Percentiles rank a stretch among this genome's conserved stretches.
Evolutionary conservation across 2,113 vertebrate genomes (phyloP).

Genomic region (Piprites chloris): DNA sequence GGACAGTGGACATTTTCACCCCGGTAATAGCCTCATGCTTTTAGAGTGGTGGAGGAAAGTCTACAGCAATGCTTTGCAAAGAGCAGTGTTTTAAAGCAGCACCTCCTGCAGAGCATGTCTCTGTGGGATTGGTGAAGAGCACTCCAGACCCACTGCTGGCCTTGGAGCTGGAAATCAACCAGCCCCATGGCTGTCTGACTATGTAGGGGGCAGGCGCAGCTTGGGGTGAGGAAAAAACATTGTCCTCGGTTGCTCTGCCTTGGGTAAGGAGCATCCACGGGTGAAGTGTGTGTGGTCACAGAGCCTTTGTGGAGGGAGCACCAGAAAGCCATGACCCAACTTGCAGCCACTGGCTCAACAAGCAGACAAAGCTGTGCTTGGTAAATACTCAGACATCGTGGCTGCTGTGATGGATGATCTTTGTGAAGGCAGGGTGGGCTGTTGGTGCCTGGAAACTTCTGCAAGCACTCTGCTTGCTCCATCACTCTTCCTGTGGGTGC

Average conservation of each 20-base stretch:
- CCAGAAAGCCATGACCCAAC: background rate
- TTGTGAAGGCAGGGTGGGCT: background rate
- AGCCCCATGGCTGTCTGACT: background rate
- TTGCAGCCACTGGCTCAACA: background rate
- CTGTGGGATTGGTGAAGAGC: background rate
- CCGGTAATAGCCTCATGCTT: background rate
- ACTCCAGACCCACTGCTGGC: background rate
- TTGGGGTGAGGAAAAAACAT: accelerated
- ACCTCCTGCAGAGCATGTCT: accelerated
- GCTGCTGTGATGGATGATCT: background rate
- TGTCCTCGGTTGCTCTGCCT: accelerated
- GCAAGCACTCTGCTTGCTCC: accelerated
- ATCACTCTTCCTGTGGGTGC: background rate
- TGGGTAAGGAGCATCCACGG: background rate
- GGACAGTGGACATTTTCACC: background rate
- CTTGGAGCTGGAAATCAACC: background rate
- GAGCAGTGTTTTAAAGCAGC: accelerated
- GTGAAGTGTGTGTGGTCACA: accelerated
- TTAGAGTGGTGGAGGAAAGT: background rate
- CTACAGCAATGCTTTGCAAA: background rate
- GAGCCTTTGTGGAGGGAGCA: accelerated
- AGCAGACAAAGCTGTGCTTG: background rate
- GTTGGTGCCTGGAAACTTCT: background rate
- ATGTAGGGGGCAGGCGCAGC: background rate
- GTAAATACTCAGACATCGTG: accelerated